A percentile compares a stretch with the other conserved stretches of the same genome.
phyloP scores from a whole-genome alignment of 92 coral and sea anemone genomes.

The Heteractis magnifica region DNA sequence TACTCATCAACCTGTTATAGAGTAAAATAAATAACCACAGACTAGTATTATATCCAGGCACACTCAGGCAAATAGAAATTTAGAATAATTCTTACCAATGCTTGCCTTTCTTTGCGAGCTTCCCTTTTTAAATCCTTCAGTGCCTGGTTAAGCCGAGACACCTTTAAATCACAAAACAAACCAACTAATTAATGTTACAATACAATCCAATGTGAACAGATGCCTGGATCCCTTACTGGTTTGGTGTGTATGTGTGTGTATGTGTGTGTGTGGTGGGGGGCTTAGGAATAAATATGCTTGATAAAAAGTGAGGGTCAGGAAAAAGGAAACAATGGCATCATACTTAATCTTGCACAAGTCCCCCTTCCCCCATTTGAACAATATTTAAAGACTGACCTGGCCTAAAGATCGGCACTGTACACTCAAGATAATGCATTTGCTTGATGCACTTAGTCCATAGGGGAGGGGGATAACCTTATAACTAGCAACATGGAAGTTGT shows the following conservation, averaged over 20 bases:
- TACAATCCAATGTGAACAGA: not conserved
- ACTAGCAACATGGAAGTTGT: too few species aligned
- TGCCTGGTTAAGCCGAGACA: conserved; percentile 74
- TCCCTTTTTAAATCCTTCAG: conserved; percentile 84
- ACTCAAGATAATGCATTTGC: too few species aligned
- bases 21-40: not conserved
- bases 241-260: not conserved
- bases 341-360: too few species aligned
- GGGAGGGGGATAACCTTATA: too few species aligned
- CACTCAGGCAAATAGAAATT: not conserved
- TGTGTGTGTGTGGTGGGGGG: too few species aligned
- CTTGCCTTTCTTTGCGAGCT: conserved; percentile 77
- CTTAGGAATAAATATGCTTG: too few species aligned
- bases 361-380: too few species aligned
- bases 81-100: conserved; percentile 57
- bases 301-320: too few species aligned
- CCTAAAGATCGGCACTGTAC: too few species aligned
- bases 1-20: conserved; percentile 74
- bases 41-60: not conserved
- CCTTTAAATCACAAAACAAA: conserved; percentile 30
- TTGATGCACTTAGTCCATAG: too few species aligned
- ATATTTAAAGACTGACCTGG: too few species aligned
- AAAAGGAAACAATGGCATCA: too few species aligned
- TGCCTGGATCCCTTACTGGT: not conserved
- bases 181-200: not conserved